These are phyloP conservation scores for Baccha elongata DNA, from an alignment of 2,888 invertebrate genomes.

Conservation along the genomic window DNA sequence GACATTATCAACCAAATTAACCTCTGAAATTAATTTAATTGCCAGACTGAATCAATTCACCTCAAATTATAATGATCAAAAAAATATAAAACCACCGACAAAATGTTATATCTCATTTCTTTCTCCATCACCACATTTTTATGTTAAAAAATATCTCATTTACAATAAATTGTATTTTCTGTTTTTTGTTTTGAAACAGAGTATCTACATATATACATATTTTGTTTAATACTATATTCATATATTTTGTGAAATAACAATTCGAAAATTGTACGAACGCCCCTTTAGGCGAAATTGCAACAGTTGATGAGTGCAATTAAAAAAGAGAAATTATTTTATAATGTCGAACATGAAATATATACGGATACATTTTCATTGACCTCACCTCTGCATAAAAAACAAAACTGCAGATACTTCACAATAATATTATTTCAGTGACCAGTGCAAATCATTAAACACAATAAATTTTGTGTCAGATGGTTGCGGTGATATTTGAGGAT, in stretches of 20 bases:
- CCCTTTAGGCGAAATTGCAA: slow-evolving; percentile 25
- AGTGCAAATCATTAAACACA: slow-evolving; percentile 47
- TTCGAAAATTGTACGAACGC: slow-evolving; percentile 4
- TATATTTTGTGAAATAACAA: slow-evolving; percentile 11
- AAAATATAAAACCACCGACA: slow-evolving; percentile 18
- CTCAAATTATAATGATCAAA: slow-evolving; percentile 55
- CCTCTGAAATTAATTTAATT: slow-evolving; percentile 58
- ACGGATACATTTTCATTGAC: slow-evolving; percentile 40
- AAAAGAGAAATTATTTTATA: slow-evolving; percentile 63
- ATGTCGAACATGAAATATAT: slow-evolving; percentile 27
- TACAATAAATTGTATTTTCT: slow-evolving; percentile 55
- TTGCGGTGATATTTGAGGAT: background rate
- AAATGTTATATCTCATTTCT: slow-evolving; percentile 47
- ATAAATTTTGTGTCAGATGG: slow-evolving; percentile 2
- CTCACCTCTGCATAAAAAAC: slow-evolving; percentile 14
- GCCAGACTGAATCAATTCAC: slow-evolving; percentile 39
- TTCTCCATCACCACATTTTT: slow-evolving; percentile 26
- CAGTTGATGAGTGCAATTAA: slow-evolving; percentile 69
- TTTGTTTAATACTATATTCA: background rate
- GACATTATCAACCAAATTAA: slow-evolving; percentile 66
- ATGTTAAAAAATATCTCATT: slow-evolving; percentile 47
- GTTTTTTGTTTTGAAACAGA: slow-evolving; percentile 4
- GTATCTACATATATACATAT: too few relatives aligned
- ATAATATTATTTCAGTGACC: slow-evolving; percentile 8
- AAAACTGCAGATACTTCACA: slow-evolving; percentile 8